Percentiles rank a stretch among this genome's conserved stretches.
phyloP scores from a whole-genome alignment of 2,113 vertebrate genomes.

The Halcyon malimbica region DNA sequence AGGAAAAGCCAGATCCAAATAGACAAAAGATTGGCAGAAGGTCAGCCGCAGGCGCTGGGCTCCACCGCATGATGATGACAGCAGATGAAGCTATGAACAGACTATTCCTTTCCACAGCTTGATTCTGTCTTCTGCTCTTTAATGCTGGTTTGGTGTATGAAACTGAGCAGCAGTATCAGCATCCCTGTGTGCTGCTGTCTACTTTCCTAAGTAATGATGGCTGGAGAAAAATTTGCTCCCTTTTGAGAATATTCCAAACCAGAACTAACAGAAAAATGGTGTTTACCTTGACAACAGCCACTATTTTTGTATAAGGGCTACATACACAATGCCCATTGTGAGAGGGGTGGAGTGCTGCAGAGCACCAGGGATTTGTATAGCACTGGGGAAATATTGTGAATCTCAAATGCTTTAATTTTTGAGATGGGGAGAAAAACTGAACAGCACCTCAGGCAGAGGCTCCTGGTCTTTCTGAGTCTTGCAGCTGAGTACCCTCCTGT shows the following conservation, averaged over 20 bases:
- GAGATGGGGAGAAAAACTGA: background rate
- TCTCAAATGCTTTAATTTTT: background rate
- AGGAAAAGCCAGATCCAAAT: background rate
- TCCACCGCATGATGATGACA: background rate
- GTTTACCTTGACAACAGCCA: background rate
- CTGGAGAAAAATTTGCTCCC: background rate
- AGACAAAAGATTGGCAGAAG: background rate
- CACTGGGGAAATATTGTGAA: background rate
- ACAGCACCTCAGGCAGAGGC: background rate
- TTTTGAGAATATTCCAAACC: background rate
- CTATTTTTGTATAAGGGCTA: background rate
- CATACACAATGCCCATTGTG: background rate
- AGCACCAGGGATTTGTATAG: background rate
- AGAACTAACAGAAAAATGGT: background rate
- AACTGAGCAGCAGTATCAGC: background rate
- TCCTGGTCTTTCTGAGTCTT: background rate
- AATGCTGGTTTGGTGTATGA: background rate
- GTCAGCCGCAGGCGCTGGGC: background rate
- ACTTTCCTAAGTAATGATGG: background rate
- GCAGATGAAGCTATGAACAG: background rate
- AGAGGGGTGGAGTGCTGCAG: background rate
- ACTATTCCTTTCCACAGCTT: background rate
- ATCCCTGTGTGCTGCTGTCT: background rate
- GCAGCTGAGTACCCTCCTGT: background rate
- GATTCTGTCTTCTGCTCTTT: background rate